Base-by-base conservation (phyloP, 2,888 invertebrate genomes). In the Ectropis crepuscularia region DNA sequence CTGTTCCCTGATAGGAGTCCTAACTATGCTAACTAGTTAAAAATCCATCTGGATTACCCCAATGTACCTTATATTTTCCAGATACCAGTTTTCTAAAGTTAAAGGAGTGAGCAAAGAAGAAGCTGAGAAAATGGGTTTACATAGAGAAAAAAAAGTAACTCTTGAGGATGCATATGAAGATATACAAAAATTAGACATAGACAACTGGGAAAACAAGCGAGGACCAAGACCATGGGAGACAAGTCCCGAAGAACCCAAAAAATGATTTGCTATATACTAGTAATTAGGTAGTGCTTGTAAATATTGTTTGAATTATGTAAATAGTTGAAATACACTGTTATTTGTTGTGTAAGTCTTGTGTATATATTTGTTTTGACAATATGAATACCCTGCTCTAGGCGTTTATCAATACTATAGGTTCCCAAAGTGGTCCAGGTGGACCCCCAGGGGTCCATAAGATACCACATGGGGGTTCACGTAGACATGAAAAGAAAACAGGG, bases 221-320 rank as follows among this genome's bases (percentile, higher is more conserved):
- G 97, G 97, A 0, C 96, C 97, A 6, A 92, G 98, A 58, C 97
- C 98, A 0, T 98, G 97, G 97, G 98, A 98, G 79, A 93, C 95
- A 69, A 77, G 78, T 68, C 71, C 73, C 63, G 67, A 75, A 61
- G 61, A 74, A 68, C 67, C 63, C 11, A 76, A 80, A 57, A 78
- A 80, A 75, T 74, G 63, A 67, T 60, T 46, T 48, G 5, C 41
- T 39, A 7, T 8, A 6, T 42, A 57, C 8, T 45, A 43, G 6
- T 39, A 28, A 9, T 0, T 11, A 10, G 7, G 5, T 11, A 38
- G 37, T 38, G 4, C 38, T 48, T 16, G 5, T 37, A 10, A 5
- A 28, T 8, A 28, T 9, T 10, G 36, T 37, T n/a, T 37, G 9
- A 6, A n/a, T 9, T 8, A 42, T 51, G 51, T 41, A 51, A 51